These are phyloP conservation scores for Mycalesis mineus DNA, from an alignment of 2,888 invertebrate genomes.

Conservation along the genomic window DNA sequence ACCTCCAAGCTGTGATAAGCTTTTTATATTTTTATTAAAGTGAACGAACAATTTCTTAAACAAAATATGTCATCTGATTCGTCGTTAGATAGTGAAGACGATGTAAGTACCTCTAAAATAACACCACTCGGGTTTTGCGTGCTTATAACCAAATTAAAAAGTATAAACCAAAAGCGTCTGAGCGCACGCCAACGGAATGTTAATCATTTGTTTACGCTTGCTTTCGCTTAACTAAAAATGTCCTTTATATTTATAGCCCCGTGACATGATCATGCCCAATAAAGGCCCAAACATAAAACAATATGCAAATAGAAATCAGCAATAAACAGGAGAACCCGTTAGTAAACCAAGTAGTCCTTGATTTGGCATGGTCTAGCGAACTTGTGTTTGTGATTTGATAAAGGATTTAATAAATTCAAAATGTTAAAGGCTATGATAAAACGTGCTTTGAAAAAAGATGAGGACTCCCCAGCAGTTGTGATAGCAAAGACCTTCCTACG, in stretches of 20 bases:
- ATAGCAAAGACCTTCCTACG: constrained; percentile 55
- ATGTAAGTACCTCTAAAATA: constrained; percentile 50
- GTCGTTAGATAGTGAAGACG: constrained; percentile 32
- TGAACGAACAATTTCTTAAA: background rate
- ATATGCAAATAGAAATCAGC: constrained; percentile 68
- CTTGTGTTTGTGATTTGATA: constrained; percentile 34
- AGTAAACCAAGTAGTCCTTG: constrained; percentile 55
- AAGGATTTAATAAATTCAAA: constrained; percentile 30
- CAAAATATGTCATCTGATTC: constrained; percentile 24
- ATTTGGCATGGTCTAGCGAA: constrained; percentile 58
- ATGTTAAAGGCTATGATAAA: constrained; percentile 71
- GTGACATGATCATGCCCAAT: constrained; percentile 70
- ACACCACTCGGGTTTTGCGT: constrained; percentile 31
- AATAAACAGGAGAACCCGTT: constrained; percentile 56
- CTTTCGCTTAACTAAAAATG: constrained; percentile 57
- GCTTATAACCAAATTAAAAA: constrained; percentile 42
- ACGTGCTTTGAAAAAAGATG: constrained; percentile 56
- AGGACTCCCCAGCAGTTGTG: constrained; percentile 45
- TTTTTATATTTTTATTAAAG: background rate
- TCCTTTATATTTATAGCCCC: constrained; percentile 63
- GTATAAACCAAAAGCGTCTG: constrained; percentile 42
- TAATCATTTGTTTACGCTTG: constrained; percentile 71
- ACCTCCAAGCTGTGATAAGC: constrained; percentile 1
- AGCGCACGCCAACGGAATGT: constrained; percentile 55
- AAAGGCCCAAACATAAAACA: constrained; percentile 59